phyloP scores from a whole-genome alignment of 2,888 invertebrate species.

The Leptopilina drosophilae region DNA sequence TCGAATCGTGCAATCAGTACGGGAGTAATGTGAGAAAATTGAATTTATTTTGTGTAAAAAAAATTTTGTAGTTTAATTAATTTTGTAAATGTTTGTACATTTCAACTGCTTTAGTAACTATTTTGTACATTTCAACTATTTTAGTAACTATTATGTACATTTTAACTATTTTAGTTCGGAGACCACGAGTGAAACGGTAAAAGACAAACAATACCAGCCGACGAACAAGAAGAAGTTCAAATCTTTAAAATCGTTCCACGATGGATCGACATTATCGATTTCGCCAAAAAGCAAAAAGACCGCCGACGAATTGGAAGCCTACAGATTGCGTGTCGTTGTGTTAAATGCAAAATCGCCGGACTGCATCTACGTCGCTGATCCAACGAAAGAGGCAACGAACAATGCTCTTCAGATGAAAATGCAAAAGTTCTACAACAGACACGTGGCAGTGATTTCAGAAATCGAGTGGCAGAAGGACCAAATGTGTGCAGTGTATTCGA shows the following conservation, averaged over 20 bases:
- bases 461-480: conserved; percentile 79
- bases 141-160: background rate
- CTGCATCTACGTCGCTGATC: conserved; percentile 81
- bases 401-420: conserved; percentile 78
- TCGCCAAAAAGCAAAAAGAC: background rate
- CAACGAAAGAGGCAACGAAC: conserved; percentile 77
- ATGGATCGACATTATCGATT: background rate
- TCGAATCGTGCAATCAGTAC: conserved; percentile 78
- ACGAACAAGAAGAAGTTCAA: background rate
- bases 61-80: too few species aligned
- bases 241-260: background rate
- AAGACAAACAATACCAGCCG: background rate
- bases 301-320: conserved; percentile 69
- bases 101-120: too few species aligned
- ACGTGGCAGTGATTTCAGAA: conserved; percentile 51
- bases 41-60: background rate
- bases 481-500: conserved; percentile 77
- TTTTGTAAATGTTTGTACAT: too few species aligned
- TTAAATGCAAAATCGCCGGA: conserved; percentile 80
- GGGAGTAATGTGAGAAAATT: conserved; percentile 76
- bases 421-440: conserved; percentile 78
- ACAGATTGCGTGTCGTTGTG: conserved; percentile 78
- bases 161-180: background rate
- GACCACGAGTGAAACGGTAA: background rate
- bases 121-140: background rate